Percentiles rank a stretch among this genome's conserved stretches.
These are phyloP conservation scores for Psix sp. DNA, from an alignment of 1,140 invertebrate genomes.

Conservation along the genomic window DNA sequence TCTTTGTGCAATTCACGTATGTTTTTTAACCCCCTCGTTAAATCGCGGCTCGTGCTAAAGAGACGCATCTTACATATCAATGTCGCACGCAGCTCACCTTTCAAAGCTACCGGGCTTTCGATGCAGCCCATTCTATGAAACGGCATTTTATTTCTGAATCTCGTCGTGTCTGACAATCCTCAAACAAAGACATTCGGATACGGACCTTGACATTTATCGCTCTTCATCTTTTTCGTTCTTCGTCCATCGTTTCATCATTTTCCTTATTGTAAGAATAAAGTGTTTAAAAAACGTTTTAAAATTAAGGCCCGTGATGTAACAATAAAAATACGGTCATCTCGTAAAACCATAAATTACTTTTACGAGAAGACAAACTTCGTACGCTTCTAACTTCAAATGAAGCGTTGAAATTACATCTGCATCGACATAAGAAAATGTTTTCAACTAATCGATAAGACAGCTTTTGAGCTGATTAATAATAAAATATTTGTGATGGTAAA, in stretches of 20 bases:
- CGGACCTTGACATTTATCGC: constrained; percentile 46
- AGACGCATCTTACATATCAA: constrained; percentile 63
- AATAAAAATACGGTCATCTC: too few species aligned
- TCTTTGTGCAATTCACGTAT: constrained; percentile 56
- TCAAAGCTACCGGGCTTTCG: constrained; percentile 60
- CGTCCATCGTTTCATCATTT: constrained; percentile 22
- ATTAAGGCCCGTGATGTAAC: too few species aligned
- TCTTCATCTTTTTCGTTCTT: constrained; percentile 7
- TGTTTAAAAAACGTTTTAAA: constrained; percentile 21
- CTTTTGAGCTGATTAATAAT: too few species aligned
- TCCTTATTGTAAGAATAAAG: constrained; percentile 9
- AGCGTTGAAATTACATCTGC: too few species aligned
- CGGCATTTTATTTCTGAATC: constrained; percentile 48
- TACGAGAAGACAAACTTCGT: too few species aligned
- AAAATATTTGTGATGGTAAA: too few species aligned
- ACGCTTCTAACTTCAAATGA: too few species aligned
- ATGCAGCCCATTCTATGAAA: constrained; percentile 48
- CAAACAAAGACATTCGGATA: constrained; percentile 52
- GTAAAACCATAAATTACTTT: too few species aligned
- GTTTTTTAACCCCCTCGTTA: constrained; percentile 50
- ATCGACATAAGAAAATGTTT: too few species aligned
- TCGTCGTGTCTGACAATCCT: constrained; percentile 34
- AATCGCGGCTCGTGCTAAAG: constrained; percentile 62
- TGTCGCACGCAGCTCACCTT: constrained; percentile 47
- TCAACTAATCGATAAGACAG: too few species aligned